Evolutionary conservation across 2,797 vertebrate genomes (phyloP).

Genomic region (Spinus pinus): DNA sequence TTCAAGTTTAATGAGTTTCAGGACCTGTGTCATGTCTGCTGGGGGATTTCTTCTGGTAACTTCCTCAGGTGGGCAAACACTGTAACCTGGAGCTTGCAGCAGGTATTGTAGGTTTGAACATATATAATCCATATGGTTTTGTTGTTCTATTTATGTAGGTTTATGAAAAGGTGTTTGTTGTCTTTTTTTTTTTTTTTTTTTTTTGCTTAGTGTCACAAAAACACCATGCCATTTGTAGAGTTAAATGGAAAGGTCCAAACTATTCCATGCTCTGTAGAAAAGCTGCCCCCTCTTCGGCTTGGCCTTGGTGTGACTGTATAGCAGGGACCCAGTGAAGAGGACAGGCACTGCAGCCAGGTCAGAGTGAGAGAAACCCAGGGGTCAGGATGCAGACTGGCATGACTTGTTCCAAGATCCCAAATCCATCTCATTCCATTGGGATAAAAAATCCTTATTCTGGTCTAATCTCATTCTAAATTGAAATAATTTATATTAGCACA

Average conservation of each 20-base stretch:
- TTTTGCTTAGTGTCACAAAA: neutral
- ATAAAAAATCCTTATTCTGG: neutral
- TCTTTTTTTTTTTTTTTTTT: neutral
- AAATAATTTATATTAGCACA: neutral
- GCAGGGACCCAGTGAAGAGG: neutral
- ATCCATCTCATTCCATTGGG: accelerated
- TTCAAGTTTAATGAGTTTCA: neutral
- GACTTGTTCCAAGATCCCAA: neutral
- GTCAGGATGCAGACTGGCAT: neutral
- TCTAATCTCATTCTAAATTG: neutral
- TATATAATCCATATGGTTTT: neutral
- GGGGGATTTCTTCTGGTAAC: neutral
- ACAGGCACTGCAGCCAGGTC: neutral
- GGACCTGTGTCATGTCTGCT: neutral
- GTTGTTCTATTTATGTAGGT: neutral
- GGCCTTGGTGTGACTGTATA: neutral
- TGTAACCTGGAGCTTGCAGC: neutral
- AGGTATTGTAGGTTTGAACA: neutral
- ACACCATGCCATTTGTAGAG: accelerated
- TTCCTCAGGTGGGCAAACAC: neutral
- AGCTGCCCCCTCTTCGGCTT: neutral
- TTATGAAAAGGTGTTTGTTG: neutral
- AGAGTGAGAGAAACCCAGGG: accelerated
- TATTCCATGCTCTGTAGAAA: neutral
- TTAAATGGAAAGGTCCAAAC: neutral